Percentiles rank a stretch among this genome's conserved stretches.
phyloP scores from a whole-genome alignment of 1,140 invertebrate genomes.

The Neuroterus valhalla region DNA sequence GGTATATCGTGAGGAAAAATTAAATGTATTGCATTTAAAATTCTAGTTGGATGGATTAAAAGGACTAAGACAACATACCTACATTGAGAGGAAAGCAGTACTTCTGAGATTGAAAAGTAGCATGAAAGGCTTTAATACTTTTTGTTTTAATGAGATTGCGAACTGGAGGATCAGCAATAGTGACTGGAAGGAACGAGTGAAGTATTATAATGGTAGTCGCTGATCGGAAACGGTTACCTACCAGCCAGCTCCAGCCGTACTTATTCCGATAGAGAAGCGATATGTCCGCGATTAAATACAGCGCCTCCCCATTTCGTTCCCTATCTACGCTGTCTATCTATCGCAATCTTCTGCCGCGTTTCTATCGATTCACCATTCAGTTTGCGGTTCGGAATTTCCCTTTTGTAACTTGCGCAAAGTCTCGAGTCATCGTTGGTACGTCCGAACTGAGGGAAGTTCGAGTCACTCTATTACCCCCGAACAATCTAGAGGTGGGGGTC shows the following conservation, averaged over 20 bases:
- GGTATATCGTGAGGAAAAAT: too few species aligned
- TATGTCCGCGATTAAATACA: slow-evolving; percentile 30
- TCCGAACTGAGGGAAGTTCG: not conserved
- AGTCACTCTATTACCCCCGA: not conserved
- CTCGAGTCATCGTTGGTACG: not conserved
- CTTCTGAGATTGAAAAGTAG: not conserved
- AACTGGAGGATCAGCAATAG: slow-evolving; percentile 8
- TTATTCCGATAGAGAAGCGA: slow-evolving; percentile 25
- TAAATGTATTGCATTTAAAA: too few species aligned
- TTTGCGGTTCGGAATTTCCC: slow-evolving; percentile 28
- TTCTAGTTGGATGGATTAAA: too few species aligned
- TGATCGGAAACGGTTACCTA: slow-evolving; percentile 21
- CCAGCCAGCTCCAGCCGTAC: slow-evolving; percentile 1
- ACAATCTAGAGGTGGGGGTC: not conserved
- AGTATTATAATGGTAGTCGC: slow-evolving; percentile 23
- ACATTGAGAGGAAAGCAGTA: not conserved
- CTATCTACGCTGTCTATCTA: slow-evolving; percentile 22
- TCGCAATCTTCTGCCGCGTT: slow-evolving; percentile 27
- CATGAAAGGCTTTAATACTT: not conserved
- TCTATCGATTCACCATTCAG: slow-evolving; percentile 28
- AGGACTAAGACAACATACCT: too few species aligned
- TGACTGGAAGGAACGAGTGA: slow-evolving; percentile 12
- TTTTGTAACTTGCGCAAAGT: slow-evolving; percentile 28
- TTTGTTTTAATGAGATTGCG: slow-evolving; percentile 25
- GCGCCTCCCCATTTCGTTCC: slow-evolving; percentile 3